Evolutionary conservation across 2,888 invertebrate species (phyloP).

Genomic region (Aphelenchoides bicaudatus): DNA sequence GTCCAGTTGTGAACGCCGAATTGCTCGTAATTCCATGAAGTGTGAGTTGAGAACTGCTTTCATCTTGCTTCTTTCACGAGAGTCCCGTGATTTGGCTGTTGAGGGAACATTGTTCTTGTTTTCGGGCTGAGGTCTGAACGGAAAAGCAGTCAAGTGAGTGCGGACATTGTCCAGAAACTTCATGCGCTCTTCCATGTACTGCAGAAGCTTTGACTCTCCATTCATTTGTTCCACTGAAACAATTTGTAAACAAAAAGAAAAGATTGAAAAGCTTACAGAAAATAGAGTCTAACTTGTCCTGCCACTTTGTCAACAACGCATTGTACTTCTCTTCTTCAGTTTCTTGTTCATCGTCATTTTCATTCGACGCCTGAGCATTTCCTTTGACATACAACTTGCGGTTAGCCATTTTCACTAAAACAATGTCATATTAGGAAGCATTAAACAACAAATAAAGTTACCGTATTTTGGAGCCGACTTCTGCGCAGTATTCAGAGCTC

Average conservation of each 20-base stretch:
- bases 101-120: not conserved
- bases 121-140: not conserved
- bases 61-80: slow-evolving; percentile 23
- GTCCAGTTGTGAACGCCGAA: slow-evolving; percentile 21
- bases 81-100: not conserved
- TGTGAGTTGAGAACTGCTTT: slow-evolving; percentile 24
- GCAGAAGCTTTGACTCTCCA: slow-evolving; percentile 20
- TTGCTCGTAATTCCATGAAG: slow-evolving; percentile 28
- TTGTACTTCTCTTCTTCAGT: slow-evolving; percentile 32
- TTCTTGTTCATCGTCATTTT: slow-evolving; percentile 17
- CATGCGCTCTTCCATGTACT: slow-evolving; percentile 33
- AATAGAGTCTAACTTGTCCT: slow-evolving; percentile 23
- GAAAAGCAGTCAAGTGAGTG: slow-evolving; percentile 28
- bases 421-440: not conserved
- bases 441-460: slow-evolving; percentile 8
- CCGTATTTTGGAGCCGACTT: slow-evolving; percentile 30
- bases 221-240: slow-evolving; percentile 10
- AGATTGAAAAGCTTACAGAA: slow-evolving; percentile 20
- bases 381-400: slow-evolving; percentile 20
- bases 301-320: slow-evolving; percentile 24
- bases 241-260: not conserved
- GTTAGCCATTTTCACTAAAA: slow-evolving; percentile 25
- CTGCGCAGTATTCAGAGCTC: slow-evolving; percentile 31
- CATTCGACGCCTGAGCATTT: slow-evolving; percentile 9
- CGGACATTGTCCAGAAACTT: slow-evolving; percentile 31